A percentile compares a stretch with the other conserved stretches of the same genome.
Evolutionary conservation across 2,113 vertebrate species (phyloP).

Genomic region (Aramus guarauna): DNA sequence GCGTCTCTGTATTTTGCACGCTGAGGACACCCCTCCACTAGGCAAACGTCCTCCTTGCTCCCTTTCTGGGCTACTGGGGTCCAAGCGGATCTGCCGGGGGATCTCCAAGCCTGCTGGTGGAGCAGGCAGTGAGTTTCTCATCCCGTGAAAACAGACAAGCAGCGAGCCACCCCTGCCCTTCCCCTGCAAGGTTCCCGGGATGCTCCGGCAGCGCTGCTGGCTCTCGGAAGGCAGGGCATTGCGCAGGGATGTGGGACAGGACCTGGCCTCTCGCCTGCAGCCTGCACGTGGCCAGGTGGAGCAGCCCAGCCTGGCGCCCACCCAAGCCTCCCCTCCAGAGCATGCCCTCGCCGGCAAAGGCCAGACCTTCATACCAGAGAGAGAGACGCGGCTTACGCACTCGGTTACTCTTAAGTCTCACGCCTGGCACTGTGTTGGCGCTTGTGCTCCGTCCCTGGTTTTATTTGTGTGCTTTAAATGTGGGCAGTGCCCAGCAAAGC

Average conservation of each 20-base stretch:
- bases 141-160: background rate
- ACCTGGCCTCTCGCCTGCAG: background rate
- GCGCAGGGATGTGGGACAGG: background rate
- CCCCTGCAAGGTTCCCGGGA: rapidly evolving
- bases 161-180: background rate
- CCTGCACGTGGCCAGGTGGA: background rate
- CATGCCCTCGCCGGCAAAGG: rapidly evolving
- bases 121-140: background rate
- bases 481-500: background rate
- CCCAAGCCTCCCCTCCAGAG: background rate
- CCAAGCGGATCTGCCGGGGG: background rate
- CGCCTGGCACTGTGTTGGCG: rapidly evolving
- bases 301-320: background rate
- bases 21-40: rapidly evolving
- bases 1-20: rapidly evolving
- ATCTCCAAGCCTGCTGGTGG: background rate
- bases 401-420: background rate
- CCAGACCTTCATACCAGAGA: background rate
- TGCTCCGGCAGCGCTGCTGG: background rate
- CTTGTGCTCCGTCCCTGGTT: rapidly evolving
- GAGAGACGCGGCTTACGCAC: rapidly evolving
- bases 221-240: background rate
- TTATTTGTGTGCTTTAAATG: background rate
- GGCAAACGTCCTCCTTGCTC: background rate
- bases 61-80: background rate